A percentile compares a stretch with the other conserved stretches of the same genome.
Evolutionary conservation across 2,797 vertebrate genomes (phyloP).

Genomic region (Momotus momota): DNA sequence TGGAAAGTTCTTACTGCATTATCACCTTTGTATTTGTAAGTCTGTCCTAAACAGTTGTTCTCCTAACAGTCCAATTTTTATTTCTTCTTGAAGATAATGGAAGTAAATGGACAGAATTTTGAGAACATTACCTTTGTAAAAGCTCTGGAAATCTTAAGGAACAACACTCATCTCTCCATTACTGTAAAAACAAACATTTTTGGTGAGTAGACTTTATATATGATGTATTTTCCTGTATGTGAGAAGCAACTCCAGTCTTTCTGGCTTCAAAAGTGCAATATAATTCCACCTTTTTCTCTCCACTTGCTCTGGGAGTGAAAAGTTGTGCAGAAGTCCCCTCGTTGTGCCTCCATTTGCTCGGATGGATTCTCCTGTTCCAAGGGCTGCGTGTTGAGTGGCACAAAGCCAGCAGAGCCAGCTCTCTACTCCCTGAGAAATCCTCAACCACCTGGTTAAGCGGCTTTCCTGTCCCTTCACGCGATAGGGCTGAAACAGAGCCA

Average conservation of each 20-base stretch:
- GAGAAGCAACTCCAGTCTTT: neutral
- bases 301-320: neutral
- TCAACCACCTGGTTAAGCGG: neutral
- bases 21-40: neutral
- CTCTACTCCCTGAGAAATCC: neutral
- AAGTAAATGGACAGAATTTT: slow-evolving; percentile 98
- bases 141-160: slow-evolving; percentile 92
- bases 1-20: neutral
- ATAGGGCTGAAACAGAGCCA: neutral
- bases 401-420: neutral
- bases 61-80: neutral
- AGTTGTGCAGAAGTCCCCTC: neutral
- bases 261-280: neutral
- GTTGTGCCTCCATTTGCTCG: neutral
- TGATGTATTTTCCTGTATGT: neutral
- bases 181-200: slow-evolving; percentile 98
- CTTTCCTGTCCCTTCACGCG: slow-evolving; percentile 8
- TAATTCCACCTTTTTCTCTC: neutral
- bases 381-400: neutral
- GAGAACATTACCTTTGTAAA: slow-evolving; percentile 94
- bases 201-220: slow-evolving; percentile 80
- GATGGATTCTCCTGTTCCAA: neutral
- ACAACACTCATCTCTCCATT: slow-evolving; percentile 95
- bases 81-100: slow-evolving; percentile 88
- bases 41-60: neutral